Evolutionary conservation across 2,113 vertebrate genomes (phyloP), one percentile per base, ranked within the genome.

Genomic region (Alouatta palliata): DNA sequence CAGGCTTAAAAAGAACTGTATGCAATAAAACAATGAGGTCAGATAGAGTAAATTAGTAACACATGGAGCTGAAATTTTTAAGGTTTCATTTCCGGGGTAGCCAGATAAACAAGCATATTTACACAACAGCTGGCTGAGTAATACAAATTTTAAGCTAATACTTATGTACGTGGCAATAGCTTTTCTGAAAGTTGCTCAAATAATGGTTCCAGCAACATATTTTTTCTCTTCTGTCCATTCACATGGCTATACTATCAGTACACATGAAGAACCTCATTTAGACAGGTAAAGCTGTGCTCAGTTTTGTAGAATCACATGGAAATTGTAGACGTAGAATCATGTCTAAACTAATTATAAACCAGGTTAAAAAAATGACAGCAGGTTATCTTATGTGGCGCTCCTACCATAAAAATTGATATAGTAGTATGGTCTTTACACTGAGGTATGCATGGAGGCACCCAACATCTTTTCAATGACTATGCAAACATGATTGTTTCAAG

Each of bases 51-150:
- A 95, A 94, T 95, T 83, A 84, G 35, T 49, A 86, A 79, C 96
- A 96, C 37, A 76, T 82, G 89, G 58, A 94, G 54, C n/a, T 80
- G 47, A 94, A 91, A 58, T 16, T 82, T 37, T 56, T 91, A 84
- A 96, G 52, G 35, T 95, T 96, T 96, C 49, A 86, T 94, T 96
- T 96, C 90, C 17, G 52, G 90, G 37, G 73, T 83, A 96, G 70
- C 58, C 71, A 94, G 70, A 95, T 82, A 97, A 97, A 93, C 77
- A 96, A 94, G 93, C 54, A 56, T 49, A 91, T 96, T 97, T 90
- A 91, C 43, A 49, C 27, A 95, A 96, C 75, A 92, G 71, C 45
- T 82, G 32, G 87, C 95, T 95, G 61, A 96, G 35, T 95, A 90
- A 91, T 68, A 70, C 58, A 61, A 40, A 73, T 79, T 92, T 84